Evolutionary conservation across 2,113 vertebrate genomes (phyloP), one percentile per base, ranked within the genome.

Genomic region (Vimba vimba): DNA sequence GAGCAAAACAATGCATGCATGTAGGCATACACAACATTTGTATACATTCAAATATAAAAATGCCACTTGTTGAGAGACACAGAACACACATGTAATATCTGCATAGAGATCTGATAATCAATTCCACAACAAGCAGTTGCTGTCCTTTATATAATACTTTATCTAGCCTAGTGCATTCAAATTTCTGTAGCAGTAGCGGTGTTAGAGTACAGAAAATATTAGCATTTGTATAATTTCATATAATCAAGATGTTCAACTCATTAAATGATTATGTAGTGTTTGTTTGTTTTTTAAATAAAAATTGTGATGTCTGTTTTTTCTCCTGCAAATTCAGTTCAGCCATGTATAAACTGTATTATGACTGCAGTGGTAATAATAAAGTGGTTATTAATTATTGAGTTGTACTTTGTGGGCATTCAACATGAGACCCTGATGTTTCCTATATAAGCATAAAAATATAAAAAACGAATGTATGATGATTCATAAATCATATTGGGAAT

Each of bases 351-450:
- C 47, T 78, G n/a, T 30, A 55, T 77, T 19, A 2, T 69, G 30
- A 69, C 17, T 39, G 36, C 57, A 45, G 78, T 79, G 57, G 2
- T 59, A 78, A 79, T 59, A 78, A 79, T 79, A 79, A 39, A 39
- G 6, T 25, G 11, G 17, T 43, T 43, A 43, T 57, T 12, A 4
- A 55, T 52, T 52, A 6, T 57, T 30, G 52, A 30, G 45, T 79
- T 12, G 17, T 33, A 12, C 33, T 80, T 62, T 15, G 36, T 81
- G 59, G 13, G 47, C 8, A 30, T 43, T 43, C n/a, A n/a, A 39
- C 4, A 73, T n/a, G 10, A 43, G n/a, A 64, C 5, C 6, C 33
- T 19, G 23, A 4, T 25, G 3, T 64, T 64, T 64, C 13, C 15
- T 27, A 50, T 15, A 25, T 50, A 75, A 17, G 43, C 43, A 47